These are phyloP conservation scores for Thysanoteuthis rhombus DNA, from an alignment of 2,888 invertebrate species.

Conservation along the genomic window DNA sequence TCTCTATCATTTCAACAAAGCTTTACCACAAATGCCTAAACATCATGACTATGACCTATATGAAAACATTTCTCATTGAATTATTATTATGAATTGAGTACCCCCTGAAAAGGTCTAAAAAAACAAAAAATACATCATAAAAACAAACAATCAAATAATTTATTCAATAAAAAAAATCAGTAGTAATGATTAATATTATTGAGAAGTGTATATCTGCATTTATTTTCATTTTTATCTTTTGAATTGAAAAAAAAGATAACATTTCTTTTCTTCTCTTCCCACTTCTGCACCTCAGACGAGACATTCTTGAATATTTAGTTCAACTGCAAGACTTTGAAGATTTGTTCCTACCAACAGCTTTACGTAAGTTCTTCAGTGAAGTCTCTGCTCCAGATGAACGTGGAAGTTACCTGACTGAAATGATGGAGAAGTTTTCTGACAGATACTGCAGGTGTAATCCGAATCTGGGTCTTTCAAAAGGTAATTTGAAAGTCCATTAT, in stretches of 20 bases:
- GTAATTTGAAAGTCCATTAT: too few species aligned
- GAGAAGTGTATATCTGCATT: not conserved
- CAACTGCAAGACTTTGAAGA: conserved; percentile 69
- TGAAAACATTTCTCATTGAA: too few species aligned
- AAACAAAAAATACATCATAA: too few species aligned
- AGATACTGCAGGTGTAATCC: conserved; percentile 70
- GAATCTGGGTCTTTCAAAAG: conserved; percentile 66
- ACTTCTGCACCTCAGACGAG: conserved; percentile 56
- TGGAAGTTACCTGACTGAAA: conserved; percentile 67
- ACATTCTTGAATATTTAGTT: conserved; percentile 66
- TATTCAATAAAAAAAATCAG: too few species aligned
- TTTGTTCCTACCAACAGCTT: conserved; percentile 70
- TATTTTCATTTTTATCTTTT: not conserved
- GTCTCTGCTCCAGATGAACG: conserved; percentile 69
- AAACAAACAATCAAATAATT: too few species aligned
- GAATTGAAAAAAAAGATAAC: not conserved
- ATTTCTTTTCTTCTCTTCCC: not conserved
- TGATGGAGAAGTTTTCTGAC: conserved; percentile 69
- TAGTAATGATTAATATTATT: too few species aligned
- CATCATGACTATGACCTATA: too few species aligned
- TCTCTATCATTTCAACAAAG: too few species aligned
- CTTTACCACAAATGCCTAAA: too few species aligned
- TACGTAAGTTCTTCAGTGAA: conserved; percentile 68
- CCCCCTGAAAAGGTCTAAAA: too few species aligned
- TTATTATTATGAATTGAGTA: too few species aligned